Conservation (phyloP, 2,113 vertebrate species). For the Chiloscyllium plagiosum region DNA sequence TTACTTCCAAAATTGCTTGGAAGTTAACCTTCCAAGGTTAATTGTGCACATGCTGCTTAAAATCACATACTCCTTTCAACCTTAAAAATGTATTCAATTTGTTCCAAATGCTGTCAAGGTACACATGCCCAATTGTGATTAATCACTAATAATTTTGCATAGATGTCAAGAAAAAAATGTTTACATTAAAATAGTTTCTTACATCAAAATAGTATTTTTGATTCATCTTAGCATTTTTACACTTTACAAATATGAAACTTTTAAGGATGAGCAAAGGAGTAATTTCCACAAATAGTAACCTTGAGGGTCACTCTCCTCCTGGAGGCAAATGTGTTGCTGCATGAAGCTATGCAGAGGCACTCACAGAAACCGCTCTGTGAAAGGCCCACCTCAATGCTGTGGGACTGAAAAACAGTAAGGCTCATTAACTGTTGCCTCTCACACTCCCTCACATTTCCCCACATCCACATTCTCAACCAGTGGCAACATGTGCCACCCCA, state of each 20-base stretch:
- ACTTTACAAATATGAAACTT: not conserved
- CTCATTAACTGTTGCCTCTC: too few species aligned
- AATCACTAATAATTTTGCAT: not conserved
- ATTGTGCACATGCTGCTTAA: not conserved
- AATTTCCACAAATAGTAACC: not conserved
- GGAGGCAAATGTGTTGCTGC: too few species aligned
- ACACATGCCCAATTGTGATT: not conserved
- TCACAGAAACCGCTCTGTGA: too few species aligned
- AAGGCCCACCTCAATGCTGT: too few species aligned
- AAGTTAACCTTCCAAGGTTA: not conserved
- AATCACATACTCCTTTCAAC: not conserved
- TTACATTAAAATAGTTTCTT: not conserved
- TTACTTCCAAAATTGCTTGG: not conserved
- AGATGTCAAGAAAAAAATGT: not conserved
- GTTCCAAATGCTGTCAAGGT: not conserved
- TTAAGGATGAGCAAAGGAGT: not conserved
- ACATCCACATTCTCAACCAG: too few species aligned
- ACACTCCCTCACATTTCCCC: too few species aligned
- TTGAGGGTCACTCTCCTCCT: not conserved
- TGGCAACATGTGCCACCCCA: too few species aligned
- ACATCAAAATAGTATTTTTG: not conserved
- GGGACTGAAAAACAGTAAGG: too few species aligned
- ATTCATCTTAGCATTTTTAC: not conserved
- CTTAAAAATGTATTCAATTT: not conserved
- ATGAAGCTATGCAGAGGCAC: too few species aligned